A percentile compares a stretch with the other conserved stretches of the same genome.
These are phyloP conservation scores for Lymantria dispar DNA, from an alignment of 2,888 invertebrate species.

Conservation along the genomic window DNA sequence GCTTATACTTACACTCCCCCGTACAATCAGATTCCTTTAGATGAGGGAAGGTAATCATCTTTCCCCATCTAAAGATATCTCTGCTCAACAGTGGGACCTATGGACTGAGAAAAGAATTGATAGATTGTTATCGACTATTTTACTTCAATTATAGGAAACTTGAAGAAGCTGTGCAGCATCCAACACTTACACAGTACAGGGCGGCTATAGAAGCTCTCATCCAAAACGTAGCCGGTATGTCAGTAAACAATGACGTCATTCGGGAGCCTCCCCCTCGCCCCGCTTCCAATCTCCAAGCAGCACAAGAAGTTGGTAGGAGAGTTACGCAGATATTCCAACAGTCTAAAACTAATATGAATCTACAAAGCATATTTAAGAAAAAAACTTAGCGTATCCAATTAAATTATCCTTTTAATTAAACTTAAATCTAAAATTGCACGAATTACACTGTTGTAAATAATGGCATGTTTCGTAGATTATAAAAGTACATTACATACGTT, in stretches of 20 bases:
- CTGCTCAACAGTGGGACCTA: too few relatives aligned
- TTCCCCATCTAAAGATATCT: too few relatives aligned
- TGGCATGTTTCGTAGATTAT: too few relatives aligned
- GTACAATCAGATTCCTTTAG: too few relatives aligned
- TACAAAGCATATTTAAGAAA: conserved; percentile 77
- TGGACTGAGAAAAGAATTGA: too few relatives aligned
- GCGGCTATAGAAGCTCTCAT: conserved; percentile 67
- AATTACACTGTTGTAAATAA: too few relatives aligned
- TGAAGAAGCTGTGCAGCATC: conserved; percentile 65
- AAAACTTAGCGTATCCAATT: conserved; percentile 54
- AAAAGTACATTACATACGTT: too few relatives aligned
- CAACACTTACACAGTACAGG: conserved; percentile 58
- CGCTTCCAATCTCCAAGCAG: conserved; percentile 56
- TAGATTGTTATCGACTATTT: not conserved
- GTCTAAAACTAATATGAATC: conserved; percentile 71
- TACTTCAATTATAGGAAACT: conserved; percentile 52
- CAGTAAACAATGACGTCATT: conserved; percentile 17
- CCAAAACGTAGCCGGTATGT: conserved; percentile 48
- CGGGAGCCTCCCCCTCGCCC: conserved; percentile 41
- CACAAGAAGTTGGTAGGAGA: conserved; percentile 70
- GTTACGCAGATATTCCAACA: conserved; percentile 77
- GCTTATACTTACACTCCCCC: too few relatives aligned
- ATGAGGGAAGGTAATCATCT: too few relatives aligned
- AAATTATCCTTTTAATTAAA: not conserved
- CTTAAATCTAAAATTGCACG: not conserved